Base-by-base conservation (phyloP, 2,113 vertebrate genomes). In the Nothocercus julius region DNA sequence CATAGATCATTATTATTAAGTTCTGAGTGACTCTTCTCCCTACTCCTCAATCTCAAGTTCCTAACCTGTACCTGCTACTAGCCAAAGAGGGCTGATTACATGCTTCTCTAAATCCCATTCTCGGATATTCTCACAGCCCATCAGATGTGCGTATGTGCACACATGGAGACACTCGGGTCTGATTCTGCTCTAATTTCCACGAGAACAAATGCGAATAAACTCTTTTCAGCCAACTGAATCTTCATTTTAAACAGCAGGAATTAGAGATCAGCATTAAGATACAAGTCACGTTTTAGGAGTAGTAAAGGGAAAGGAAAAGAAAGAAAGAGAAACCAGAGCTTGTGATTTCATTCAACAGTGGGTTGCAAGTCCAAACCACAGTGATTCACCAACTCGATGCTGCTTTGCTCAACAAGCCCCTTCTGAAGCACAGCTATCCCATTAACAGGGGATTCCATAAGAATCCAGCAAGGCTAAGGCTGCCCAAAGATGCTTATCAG, bases 161-260 rank as follows among this genome's bases (percentile, higher is more conserved):
- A 54, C 27, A 15, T 15, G 21, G 5, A 62, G 54, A 76, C 51
- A 11, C 21, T 38, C 85, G 56, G 64, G 15, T 47, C 67, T 87
- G 14, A 20, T 44, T 62, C 82, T 96, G 40, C 36, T 40, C 58
- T 45, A 10, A 74, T 54, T 93, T 54, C 59, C 56, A 59, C 56
- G 78, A 74, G 45, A 63, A 56, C 13, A 85, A 91, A n/a, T 15
- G 10, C 24, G n/a, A 87, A 80, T n/a, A 85, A 73, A 63, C 30
- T 5, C 10, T 63, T 85, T 90, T 69, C 6, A 45, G 38, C 21
- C 64, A 78, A 14, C 28, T 13, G 27, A 45, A 61, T 18, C 45
- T 88, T 42, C 45, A 51, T 18, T 42, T 88, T 42, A 20, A 47
- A 51, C 13, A 82, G 66, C 62, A 63, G 61, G 21, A 51, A 93